Conservation (phyloP, 2,113 vertebrate genomes). For the Pica pica region DNA sequence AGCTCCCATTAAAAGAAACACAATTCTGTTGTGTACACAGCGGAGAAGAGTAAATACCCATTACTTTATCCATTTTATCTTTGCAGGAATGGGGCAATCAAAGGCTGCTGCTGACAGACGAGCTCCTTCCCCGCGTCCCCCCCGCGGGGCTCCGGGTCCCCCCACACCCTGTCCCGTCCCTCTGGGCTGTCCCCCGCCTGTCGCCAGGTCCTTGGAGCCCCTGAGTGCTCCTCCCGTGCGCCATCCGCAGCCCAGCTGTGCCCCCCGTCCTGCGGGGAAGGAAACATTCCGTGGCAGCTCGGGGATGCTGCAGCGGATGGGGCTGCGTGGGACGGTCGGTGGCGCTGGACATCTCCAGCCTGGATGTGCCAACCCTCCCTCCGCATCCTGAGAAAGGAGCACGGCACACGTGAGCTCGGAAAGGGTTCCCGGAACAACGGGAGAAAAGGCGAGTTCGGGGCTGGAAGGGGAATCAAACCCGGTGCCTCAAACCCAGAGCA, state of each 20-base stretch:
- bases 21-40: background rate
- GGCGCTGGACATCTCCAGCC: background rate
- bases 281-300: rapidly evolving
- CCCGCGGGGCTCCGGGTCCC: background rate
- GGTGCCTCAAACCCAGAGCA: background rate
- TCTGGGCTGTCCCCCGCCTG: background rate
- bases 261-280: background rate
- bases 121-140: background rate
- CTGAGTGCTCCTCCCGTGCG: background rate
- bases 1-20: conserved; percentile 17
- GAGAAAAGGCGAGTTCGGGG: background rate
- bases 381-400: rapidly evolving
- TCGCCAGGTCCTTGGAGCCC: background rate
- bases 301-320: background rate
- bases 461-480: background rate
- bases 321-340: background rate
- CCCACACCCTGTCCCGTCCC: background rate
- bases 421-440: background rate
- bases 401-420: rapidly evolving
- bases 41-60: conserved; percentile 55
- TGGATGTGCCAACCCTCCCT: too few species aligned
- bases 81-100: background rate
- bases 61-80: conserved; percentile 36
- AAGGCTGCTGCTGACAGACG: background rate
- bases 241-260: background rate